Conservation (phyloP, 1,140 invertebrate species). For the Amyelois transitella region DNA sequence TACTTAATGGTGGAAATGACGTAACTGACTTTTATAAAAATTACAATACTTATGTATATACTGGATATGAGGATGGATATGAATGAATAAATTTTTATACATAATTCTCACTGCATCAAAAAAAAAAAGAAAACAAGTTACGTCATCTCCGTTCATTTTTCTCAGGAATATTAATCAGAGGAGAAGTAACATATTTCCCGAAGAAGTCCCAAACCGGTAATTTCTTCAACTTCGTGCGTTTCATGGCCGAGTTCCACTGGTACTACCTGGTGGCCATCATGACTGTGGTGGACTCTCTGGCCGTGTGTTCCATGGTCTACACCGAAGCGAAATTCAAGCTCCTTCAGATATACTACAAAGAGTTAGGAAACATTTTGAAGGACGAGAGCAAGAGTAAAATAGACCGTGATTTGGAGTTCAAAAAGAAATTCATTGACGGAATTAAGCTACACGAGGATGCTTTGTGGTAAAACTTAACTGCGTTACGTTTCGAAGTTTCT, state of each 20-base stretch:
- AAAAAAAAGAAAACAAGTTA: too few species aligned
- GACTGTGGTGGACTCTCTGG: slow-evolving; percentile 24
- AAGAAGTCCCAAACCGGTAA: not conserved
- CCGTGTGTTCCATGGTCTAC: slow-evolving; percentile 24
- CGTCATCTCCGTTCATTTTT: slow-evolving; percentile 7
- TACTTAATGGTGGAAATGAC: too few species aligned
- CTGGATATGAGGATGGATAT: too few species aligned
- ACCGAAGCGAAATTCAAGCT: slow-evolving; percentile 31
- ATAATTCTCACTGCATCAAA: too few species aligned
- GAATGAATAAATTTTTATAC: too few species aligned
- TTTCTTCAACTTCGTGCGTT: slow-evolving; percentile 24
- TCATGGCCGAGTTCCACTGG: slow-evolving; percentile 33
- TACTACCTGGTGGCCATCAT: slow-evolving; percentile 32
- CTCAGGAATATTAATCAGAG: slow-evolving; percentile 34
- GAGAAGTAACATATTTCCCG: slow-evolving; percentile 33
- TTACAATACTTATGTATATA: too few species aligned
- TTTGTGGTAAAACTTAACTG: not conserved
- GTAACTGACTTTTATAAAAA: too few species aligned
- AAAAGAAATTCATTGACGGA: slow-evolving; percentile 20
- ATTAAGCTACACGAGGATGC: not conserved
- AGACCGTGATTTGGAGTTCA: slow-evolving; percentile 2
- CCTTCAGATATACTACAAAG: slow-evolving; percentile 23
- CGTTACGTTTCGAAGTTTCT: not conserved
- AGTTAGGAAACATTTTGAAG: not conserved
- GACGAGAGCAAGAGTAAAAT: slow-evolving; percentile 14